A percentile compares a stretch with the other conserved stretches of the same genome.
Evolutionary conservation across 2,797 vertebrate species (phyloP).

Genomic region (Catharus ustulatus): DNA sequence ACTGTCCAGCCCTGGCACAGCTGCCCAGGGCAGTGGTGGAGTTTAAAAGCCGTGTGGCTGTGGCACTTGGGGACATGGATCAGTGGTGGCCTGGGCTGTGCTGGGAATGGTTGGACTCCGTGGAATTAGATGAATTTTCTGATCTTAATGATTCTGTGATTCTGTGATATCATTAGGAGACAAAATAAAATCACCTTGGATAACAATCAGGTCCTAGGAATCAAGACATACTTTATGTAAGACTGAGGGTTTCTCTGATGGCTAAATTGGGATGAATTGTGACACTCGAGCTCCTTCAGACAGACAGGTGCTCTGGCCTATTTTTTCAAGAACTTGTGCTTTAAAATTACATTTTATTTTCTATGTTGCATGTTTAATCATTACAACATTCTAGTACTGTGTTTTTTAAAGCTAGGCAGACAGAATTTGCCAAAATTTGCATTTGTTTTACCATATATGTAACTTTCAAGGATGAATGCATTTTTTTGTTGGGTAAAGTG

Average conservation of each 20-base stretch:
- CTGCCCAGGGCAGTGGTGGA: accelerated
- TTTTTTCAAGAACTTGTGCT: background rate
- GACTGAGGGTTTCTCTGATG: background rate
- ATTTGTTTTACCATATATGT: accelerated
- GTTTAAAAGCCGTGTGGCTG: accelerated
- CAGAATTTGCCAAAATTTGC: background rate
- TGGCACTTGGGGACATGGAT: accelerated
- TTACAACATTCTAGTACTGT: background rate
- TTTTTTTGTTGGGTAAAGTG: background rate
- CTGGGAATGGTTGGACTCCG: background rate
- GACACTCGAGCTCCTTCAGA: background rate
- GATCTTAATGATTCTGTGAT: background rate
- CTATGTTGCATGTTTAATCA: background rate
- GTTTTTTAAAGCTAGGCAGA: background rate
- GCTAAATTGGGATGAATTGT: background rate
- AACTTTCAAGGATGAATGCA: background rate
- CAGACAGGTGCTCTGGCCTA: background rate
- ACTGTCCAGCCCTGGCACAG: accelerated
- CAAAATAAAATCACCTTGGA: background rate
- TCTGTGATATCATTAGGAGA: background rate
- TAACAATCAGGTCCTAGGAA: too few species aligned
- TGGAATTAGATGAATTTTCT: background rate
- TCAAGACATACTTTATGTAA: background rate
- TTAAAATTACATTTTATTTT: background rate
- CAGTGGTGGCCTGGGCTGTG: background rate